Base-by-base conservation (phyloP, 2,888 invertebrate species). In the Byasa hedistus region DNA sequence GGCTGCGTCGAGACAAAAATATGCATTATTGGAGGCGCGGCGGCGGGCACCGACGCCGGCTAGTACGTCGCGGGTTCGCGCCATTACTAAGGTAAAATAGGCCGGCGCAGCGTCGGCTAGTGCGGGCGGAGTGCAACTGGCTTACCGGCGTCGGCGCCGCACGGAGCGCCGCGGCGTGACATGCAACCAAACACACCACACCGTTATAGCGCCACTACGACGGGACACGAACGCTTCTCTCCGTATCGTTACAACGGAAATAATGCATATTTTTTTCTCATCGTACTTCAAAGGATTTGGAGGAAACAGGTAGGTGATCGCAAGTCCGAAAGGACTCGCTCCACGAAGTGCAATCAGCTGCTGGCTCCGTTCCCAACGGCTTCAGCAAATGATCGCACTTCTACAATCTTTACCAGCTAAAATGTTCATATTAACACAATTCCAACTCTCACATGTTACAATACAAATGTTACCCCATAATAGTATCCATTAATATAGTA, bases 31-130 rank as follows among this genome's bases (percentile, higher is more conserved):
- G 75, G 48, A 10, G 57, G 51, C 48, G 48, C 64, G 59, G 44
- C 60, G 52, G 62, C 44, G 57, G 39, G 66, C 32, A 32, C 32
- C 39, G 57, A 21, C 22, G 57, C 57, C 56, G 56, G 56, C 56
- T 56, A 22, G 56, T 27, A 3, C n/a, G 36, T 32, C 57, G 57
- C 72, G 27, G 61, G 59, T 60, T 71, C 77, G 79, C 78, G 78
- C 76, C 89, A 88, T 91, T 87, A 90, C 90, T 89, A 89, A 91
- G 91, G 89, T 80, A 88, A 88, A 86, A 85, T 81, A 76, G 80
- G 85, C 83, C 82, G 84, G 72, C 73, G 81, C 76, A 74, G 72
- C 72, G 77, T 74, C 75, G 76, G 72, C 78, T 76, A 78, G 81
- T 76, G 79, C 76, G 75, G 73, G 75, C 75, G 74, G 75, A 72